Base-by-base conservation (phyloP, 2,888 invertebrate genomes). In the Dynastes maya region DNA sequence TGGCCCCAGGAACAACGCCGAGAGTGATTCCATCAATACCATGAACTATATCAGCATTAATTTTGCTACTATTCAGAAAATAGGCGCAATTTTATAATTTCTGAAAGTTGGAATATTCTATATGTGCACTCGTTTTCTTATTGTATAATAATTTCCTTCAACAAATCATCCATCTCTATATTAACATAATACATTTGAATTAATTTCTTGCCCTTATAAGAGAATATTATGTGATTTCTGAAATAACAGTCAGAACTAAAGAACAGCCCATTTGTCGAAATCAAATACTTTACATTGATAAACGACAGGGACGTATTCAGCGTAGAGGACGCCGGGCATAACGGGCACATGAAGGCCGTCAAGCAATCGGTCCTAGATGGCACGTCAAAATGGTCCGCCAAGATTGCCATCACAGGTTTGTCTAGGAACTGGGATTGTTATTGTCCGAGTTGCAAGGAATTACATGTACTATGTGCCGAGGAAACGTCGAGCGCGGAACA, bases 401-500 rank as follows among this genome's bases (percentile, higher is more conserved):
- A 99, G 94, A 98, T 99, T 91, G 98, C 98, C 89, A 98, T 99
- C 91, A 99, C 98, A 96, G 98, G 98, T 98, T 95, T 94, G 97
- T 92, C 90, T 51, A 61, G 40, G 76, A 70, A 61, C 58, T 77
- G 68, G 77, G 89, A 76, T 65, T 80, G 76, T 80, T 79, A 79
- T 58, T 72, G 72, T 72, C 72, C 72, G 55, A 79, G 64, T 80
- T 75, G 74, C 77, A 55, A 65, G 75, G 70, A 78, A 65, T 58
- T 71, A 65, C 58, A 64, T 76, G 40, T 74, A 68, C 49, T 68
- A 27, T 68, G 67, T 68, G 67, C 67, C 67, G 67, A 68, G 45
- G 13, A 29, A 65, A n/a, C 27, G 49, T 22, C 16, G 67, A 16
- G 45, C 13, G 22, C 32, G 65, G 37, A 65, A 65, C 40, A 40